phyloP scores from a whole-genome alignment of 2,113 vertebrate genomes.

The Eudorcas thomsonii region DNA sequence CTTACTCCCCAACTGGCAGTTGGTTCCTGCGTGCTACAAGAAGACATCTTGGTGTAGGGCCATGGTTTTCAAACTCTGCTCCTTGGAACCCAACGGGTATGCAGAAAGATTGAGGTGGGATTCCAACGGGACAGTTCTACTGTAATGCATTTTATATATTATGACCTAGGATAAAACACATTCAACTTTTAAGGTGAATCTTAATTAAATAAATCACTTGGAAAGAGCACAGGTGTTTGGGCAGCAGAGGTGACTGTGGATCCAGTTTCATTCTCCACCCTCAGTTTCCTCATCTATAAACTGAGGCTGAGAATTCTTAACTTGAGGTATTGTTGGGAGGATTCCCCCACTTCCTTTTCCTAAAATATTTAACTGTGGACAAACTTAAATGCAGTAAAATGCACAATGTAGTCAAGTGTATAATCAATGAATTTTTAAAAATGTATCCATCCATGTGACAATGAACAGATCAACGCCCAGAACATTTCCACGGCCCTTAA shows the following conservation, averaged over 20 bases:
- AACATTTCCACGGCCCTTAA: too few relatives aligned
- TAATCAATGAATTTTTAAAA: too few relatives aligned
- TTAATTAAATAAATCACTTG: neutral
- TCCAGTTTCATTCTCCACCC: neutral
- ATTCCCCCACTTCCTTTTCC: too few relatives aligned
- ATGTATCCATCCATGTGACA: too few relatives aligned
- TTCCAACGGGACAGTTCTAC: neutral
- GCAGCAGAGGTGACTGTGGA: neutral
- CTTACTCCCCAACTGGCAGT: rapidly evolving
- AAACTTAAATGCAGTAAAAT: too few relatives aligned
- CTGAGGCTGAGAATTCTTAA: neutral
- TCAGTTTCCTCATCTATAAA: neutral
- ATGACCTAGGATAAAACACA: neutral
- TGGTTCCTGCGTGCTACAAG: neutral
- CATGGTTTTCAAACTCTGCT: neutral
- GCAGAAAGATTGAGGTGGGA: neutral
- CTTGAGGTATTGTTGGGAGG: neutral
- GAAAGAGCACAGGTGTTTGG: neutral
- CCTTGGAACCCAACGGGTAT: neutral
- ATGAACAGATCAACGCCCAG: too few relatives aligned
- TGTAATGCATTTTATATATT: neutral
- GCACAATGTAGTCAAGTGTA: too few relatives aligned
- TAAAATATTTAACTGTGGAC: too few relatives aligned
- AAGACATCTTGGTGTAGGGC: neutral
- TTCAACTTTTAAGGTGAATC: neutral